Base-by-base conservation (phyloP, 2,113 vertebrate genomes). In the Cynoglossus semilaevis region DNA sequence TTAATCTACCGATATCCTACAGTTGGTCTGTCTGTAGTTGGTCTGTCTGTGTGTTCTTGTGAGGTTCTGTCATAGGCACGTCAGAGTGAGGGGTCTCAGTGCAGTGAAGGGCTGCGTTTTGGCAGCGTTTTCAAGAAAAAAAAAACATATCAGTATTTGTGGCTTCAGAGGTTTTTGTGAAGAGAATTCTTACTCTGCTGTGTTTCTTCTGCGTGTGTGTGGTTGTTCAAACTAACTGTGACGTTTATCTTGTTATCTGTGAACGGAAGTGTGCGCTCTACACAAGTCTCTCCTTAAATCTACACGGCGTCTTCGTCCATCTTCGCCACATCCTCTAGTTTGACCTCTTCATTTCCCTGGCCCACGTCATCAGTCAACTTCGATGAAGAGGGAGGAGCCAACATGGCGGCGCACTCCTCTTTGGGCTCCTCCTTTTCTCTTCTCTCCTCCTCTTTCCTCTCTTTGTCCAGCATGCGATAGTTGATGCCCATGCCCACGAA, bases 401-500 rank as follows among this genome's bases (percentile, higher is more conserved):
- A 34, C 86, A 89, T 88, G 62, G 83, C 79, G 0, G 59, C 0
- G 4, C 19, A n/a, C 9, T 93, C 93, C 38, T 92, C 93, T 63
- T 92, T 91, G 36, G 73, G 74, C 68, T 91, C 88, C 0, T 82
- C 62, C 36, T n/a, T 83, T 65, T 66, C 85, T 0, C 50, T 79
- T 55, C 61, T 86, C 72, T 90, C 88, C 67, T 90, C 84, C 0
- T 79, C 89, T 58, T 91, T 91, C 79, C 74, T 90, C 77, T 99
- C 94, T 50, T 74, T 88, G 0, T 88, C 94, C 78, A 94, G 8
- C 62, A 98, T 78, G 1, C n/a, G 90, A 63, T 98, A 99, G 85
- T 99, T 97, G 84, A 96, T 90, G 62, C 94, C 93, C 95, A 98
- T 99, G 15, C 94, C 95, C 0, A 94, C 83, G 34, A 98, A 95